Base-by-base conservation (phyloP, 2,797 vertebrate genomes). In the Crocidura indochinensis region DNA sequence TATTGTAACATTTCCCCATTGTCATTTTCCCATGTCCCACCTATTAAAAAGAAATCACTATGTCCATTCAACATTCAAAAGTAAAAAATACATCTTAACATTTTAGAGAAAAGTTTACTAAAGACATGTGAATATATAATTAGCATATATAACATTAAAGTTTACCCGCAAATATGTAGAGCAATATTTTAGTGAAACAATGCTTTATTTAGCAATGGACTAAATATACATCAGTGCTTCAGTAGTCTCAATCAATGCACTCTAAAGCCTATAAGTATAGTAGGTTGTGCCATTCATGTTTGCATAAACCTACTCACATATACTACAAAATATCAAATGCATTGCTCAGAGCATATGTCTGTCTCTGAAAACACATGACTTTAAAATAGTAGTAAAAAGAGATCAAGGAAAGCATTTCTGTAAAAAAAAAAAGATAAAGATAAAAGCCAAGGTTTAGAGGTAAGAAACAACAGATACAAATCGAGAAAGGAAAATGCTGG, bases 141-240 rank as follows among this genome's bases (percentile, higher is more conserved):
- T 38, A 74, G 15, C 9, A 79, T n/a, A 74, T 11, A 3, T 29
- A 78, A 82, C 26, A 60, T 51, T 79, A 74, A 94, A 76, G 81
- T 44, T 0, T 72, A 15, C 82, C 29, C 82, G 72, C 38, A 77
- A 46, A 84, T 82, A 60, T 53, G 49, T 11, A 26, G 24, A 44
- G 15, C 14, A 1, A 82, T 31, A 69, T 29, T 12, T 62, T 62
- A 19, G 12, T 24, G 17, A 51, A 62, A 62, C 60, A 62, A 62
- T 24, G 22, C 19, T 6, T 24, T 17, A 62, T 19, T 62, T 20
- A 62, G 60, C 22, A 24, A 62, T 62, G 60, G 60, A 62, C 60
- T 2, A 62, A 19, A 62, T 19, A 24, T 20, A 62, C 22, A 62
- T 19, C 6, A 62, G 17, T 19, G 60, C 19, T 24, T 56, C 53